Evolutionary conservation across 2,797 vertebrate genomes (phyloP), one percentile per base, ranked within the genome.

Genomic region (Sphaeramia orbicularis): DNA sequence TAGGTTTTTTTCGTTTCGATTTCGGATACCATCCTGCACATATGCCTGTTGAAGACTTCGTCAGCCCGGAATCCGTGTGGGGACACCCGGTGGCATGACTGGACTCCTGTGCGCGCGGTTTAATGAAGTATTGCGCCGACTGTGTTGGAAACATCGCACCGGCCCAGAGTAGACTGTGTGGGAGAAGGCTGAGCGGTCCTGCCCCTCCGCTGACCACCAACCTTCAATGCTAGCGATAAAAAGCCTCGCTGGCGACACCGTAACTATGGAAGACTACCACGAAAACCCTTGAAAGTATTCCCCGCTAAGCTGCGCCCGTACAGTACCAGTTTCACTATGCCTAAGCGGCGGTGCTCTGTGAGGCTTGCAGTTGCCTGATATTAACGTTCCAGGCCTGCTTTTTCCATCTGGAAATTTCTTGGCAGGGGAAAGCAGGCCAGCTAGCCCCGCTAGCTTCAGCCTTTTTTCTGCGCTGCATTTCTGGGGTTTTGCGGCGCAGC

Each of bases 341-440:
- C 82, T 21, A 73, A 62, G 76, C 70, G 74, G 56, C 47, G 68
- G 80, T 78, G 61, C 40, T 61, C 38, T 49, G 44, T 41, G 79
- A 68, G 69, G 68, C 70, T 70, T 47, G 60, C 74, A 11, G 61
- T 60, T 71, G 84, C 78, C 80, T 90, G 84, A 84, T 86, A 72
- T 47, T 32, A 42, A n/a, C 70, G 63, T 24, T 21, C 21, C 69
- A 62, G 86, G 85, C 85, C 83, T 83, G 77, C 76, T 82, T 87
- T 80, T 81, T 81, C 83, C 77, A 78, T 92, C 86, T 90, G 90
- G 89, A 92, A 84, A 78, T 82, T 90, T 92, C 74, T 87, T 70
- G 70, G 62, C 87, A 80, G 85, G 72, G 65, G 78, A 74, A 72
- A 80, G 71, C 85, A 79, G 78, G 77, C 81, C 74, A 67, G 80